Base-by-base conservation (phyloP, 2,888 invertebrate species). In the Tethea ocularis region DNA sequence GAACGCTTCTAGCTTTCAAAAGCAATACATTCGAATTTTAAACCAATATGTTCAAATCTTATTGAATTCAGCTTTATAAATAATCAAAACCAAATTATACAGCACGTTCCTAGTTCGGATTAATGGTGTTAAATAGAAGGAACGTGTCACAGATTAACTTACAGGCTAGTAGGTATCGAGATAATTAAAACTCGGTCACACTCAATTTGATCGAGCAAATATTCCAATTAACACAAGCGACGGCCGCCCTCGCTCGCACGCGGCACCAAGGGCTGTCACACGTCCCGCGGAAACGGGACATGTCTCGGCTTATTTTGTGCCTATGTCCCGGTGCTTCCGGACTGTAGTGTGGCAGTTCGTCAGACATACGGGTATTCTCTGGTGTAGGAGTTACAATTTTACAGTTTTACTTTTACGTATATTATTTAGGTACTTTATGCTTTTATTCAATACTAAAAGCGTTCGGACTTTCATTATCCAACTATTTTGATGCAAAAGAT, bases 171-270 rank as follows among this genome's bases (percentile, higher is more conserved):
- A n/a, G n/a, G n/a, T 46, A 46, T 46, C 46, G 46, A 46, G 10
- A 20, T 46, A 46, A 46, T 46, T 46, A 46, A 46, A 46, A 29
- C 53, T 17, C 29, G 17, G 29, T 29, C 56, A 33, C 51, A 36
- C 46, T 36, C 46, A 33, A 38, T 58, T 51, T 57, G 46, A 54
- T 54, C 33, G 26, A 52, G 51, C 53, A 46, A 61, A 55, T 23
- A 57, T 57, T 58, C 57, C 58, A 61, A 61, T 61, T 61, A 58
- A 23, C n/a, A n/a, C n/a, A n/a, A n/a, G 7, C 11, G 20, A 17
- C 36, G 29, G 24, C 7, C 17, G 57, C 57, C 38, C 17, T 51
- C n/a, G 26, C 17, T 51, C n/a, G 26, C 38, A 38, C 38, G 38
- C 38, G 38, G 6, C 38, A 6, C n/a, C 5, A 17, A 46, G 46